Percentiles rank a stretch among this genome's conserved stretches.
phyloP scores from a whole-genome alignment of 2,888 invertebrate species.

The Drosophila setosimentum region DNA sequence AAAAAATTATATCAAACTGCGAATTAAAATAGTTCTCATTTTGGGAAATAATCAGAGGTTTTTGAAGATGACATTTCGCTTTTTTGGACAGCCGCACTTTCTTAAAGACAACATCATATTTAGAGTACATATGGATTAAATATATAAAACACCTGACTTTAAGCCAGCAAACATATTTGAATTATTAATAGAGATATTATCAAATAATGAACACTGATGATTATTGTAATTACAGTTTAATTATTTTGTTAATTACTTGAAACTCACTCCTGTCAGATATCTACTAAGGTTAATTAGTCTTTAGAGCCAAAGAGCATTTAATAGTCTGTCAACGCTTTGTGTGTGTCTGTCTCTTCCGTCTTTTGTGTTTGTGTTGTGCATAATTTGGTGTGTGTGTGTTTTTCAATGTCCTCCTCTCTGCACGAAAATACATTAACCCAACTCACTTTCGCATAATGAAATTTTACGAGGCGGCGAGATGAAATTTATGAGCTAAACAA shows the following conservation, averaged over 20 bases:
- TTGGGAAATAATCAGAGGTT: neutral
- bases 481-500: conserved; percentile 68
- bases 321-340: conserved; percentile 1
- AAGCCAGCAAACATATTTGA: neutral
- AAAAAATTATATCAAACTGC: neutral
- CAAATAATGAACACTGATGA: neutral
- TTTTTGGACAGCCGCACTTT: rapidly evolving
- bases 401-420: neutral
- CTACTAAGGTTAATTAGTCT: neutral
- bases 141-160: neutral
- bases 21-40: neutral
- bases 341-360: neutral
- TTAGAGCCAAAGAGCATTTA: conserved; percentile 29
- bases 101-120: neutral
- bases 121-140: neutral
- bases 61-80: neutral
- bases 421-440: conserved; percentile 66
- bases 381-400: conserved; percentile 39
- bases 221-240: neutral
- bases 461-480: conserved; percentile 62
- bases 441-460: conserved; percentile 77
- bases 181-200: neutral
- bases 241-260: neutral
- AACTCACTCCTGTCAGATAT: neutral
- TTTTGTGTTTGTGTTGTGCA: conserved; percentile 55